A percentile compares a stretch with the other conserved stretches of the same genome.
Evolutionary conservation across 2,888 invertebrate species (phyloP).

Genomic region (Tholera decimalis): DNA sequence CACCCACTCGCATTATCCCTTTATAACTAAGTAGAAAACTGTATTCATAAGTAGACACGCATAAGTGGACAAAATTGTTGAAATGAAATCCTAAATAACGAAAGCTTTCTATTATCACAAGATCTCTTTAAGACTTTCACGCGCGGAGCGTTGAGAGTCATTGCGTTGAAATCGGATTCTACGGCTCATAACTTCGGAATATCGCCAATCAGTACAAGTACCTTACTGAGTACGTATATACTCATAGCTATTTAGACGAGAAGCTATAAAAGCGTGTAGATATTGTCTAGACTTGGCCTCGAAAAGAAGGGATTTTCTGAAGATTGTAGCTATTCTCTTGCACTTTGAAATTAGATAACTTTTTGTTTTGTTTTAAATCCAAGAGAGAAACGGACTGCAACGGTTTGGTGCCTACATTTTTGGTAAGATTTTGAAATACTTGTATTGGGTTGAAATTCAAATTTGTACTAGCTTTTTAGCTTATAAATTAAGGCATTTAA

Average conservation of each 20-base stretch:
- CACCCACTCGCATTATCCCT: too few relatives aligned
- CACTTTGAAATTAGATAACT: neutral
- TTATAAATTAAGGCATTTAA: too few relatives aligned
- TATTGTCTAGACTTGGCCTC: constrained; percentile 22
- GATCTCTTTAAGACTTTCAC: neutral
- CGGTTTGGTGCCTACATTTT: neutral
- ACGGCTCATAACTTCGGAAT: constrained; percentile 12
- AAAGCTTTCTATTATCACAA: neutral
- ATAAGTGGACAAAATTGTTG: too few relatives aligned
- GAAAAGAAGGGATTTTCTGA: neutral
- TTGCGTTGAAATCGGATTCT: constrained; percentile 17
- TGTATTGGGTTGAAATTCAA: too few relatives aligned
- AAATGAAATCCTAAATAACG: neutral
- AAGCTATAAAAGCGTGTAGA: constrained; percentile 20
- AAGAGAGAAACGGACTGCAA: neutral
- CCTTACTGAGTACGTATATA: neutral
- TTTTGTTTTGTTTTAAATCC: neutral
- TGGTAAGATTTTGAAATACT: too few relatives aligned
- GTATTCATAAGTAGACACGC: too few relatives aligned
- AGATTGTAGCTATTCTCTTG: neutral
- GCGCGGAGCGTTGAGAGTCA: neutral
- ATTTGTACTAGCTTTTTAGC: too few relatives aligned
- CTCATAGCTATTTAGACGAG: constrained; percentile 28
- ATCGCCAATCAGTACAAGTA: constrained; percentile 48
- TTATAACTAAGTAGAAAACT: too few relatives aligned